Evolutionary conservation across 2,888 invertebrate genomes (phyloP), one percentile per base, ranked within the genome.

Genomic region (Blastobasis adustella): DNA sequence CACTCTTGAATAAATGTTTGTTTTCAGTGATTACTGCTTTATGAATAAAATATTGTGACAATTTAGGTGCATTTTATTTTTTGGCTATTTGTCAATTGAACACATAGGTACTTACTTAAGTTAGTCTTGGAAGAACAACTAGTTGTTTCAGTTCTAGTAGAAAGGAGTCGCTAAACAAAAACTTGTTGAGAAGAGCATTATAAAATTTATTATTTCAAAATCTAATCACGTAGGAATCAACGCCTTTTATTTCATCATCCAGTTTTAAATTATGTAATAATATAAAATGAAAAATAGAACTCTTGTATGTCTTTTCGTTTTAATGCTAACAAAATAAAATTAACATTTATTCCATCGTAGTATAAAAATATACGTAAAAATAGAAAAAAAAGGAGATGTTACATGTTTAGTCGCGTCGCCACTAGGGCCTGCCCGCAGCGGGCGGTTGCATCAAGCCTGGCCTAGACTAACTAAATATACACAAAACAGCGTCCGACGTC

Each of bases 301-400:
- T n/a, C 5, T 78, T 76, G 79, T 79, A 84, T 87, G 86, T 88
- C 86, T 87, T 87, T 86, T 86, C 69, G 79, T 82, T 88, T 87
- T 87, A 86, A 87, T 87, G 85, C 87, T 88, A 88, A 88, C 84
- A 87, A 82, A 87, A 82, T 86, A 80, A 84, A 85, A 85, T 82
- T 85, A 85, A 83, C 82, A 84, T 83, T 82, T 84, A 87, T 86
- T 85, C 76, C 81, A 81, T 82, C 65, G 78, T 80, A 85, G 84
- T 87, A 87, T 85, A 87, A 86, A 87, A 86, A 87, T 85, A 88
- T 86, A 85, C 80, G 79, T 85, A 84, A 83, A 81, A 81, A 82
- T 84, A 82, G 81, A 82, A 83, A 82, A 81, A 73, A 76, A 71
- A 65, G 63, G 75, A 66, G 66, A 67, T 69, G 67, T 62, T 65